Conservation (phyloP, 2,797 vertebrate species). For the Spinus olivaceus region DNA sequence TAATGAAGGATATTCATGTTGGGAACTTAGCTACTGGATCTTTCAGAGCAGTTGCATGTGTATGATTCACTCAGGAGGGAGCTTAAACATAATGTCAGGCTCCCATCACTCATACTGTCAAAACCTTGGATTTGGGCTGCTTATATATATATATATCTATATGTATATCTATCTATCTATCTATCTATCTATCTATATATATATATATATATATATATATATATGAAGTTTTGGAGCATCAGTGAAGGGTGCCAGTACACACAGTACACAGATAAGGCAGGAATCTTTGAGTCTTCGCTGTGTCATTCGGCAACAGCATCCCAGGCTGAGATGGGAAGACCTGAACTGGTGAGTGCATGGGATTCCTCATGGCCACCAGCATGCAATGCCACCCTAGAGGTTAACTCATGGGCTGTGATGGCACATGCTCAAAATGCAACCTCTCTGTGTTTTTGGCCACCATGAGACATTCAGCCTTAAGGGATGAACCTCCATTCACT, state of each 20-base stretch:
- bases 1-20: background rate
- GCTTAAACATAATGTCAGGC: background rate
- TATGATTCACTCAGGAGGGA: background rate
- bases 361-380: background rate
- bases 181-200: background rate
- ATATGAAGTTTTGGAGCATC: background rate
- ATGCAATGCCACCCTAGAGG: background rate
- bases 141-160: background rate
- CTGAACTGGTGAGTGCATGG: background rate
- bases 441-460: background rate
- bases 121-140: background rate
- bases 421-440: background rate
- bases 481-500: background rate
- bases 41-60: background rate
- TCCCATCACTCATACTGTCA: background rate
- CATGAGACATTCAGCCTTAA: background rate
- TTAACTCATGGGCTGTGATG: background rate
- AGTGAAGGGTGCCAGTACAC: background rate
- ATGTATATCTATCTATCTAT: background rate
- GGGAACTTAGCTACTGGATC: background rate
- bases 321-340: background rate
- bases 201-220: background rate
- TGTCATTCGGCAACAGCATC: background rate
- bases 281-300: background rate
- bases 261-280: background rate